Conservation (phyloP, 1,140 invertebrate genomes). For the Drosophila murphyi region DNA sequence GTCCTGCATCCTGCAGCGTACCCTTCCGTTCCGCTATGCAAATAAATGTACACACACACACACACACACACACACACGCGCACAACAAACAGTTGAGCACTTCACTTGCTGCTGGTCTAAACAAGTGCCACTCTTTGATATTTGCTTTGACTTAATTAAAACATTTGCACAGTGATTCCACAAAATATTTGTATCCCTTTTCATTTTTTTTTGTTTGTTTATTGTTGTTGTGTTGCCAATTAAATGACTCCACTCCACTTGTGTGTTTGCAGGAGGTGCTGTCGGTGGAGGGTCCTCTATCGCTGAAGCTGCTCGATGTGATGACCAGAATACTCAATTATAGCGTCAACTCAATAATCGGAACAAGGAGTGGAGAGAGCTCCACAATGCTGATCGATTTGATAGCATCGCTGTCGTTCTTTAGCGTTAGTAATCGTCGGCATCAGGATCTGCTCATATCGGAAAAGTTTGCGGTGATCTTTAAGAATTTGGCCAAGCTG, state of each 20-base stretch:
- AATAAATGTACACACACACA: conserved; percentile 52
- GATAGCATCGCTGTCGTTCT: conserved; percentile 86
- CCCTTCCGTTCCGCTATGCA: conserved; percentile 62
- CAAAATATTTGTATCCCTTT: conserved; percentile 16
- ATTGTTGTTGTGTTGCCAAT: conserved; percentile 61
- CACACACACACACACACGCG: conserved; percentile 6
- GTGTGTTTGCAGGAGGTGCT: conserved; percentile 89
- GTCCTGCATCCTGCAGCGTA: conserved; percentile 7
- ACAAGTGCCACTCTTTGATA: conserved; percentile 77
- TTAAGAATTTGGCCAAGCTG: conserved; percentile 78
- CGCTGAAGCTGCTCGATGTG: conserved; percentile 94
- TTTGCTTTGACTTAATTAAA: conserved; percentile 83
- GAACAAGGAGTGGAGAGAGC: conserved; percentile 81
- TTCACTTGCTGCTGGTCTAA: conserved; percentile 71
- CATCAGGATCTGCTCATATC: conserved; percentile 84
- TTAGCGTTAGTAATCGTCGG: conserved; percentile 85
- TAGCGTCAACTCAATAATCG: conserved; percentile 86
- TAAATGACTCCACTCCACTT: conserved; percentile 47
- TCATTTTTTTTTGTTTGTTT: conserved; percentile 34
- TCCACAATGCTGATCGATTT: conserved; percentile 86
- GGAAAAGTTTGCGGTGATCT: conserved; percentile 76
- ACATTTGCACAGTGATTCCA: conserved; percentile 78
- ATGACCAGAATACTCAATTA: conserved; percentile 93
- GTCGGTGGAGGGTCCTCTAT: conserved; percentile 91
- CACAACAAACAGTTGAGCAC: conserved; percentile 57